Base-by-base conservation (phyloP, 1,140 invertebrate genomes). In the Scaptodrosophila lebanonensis region DNA sequence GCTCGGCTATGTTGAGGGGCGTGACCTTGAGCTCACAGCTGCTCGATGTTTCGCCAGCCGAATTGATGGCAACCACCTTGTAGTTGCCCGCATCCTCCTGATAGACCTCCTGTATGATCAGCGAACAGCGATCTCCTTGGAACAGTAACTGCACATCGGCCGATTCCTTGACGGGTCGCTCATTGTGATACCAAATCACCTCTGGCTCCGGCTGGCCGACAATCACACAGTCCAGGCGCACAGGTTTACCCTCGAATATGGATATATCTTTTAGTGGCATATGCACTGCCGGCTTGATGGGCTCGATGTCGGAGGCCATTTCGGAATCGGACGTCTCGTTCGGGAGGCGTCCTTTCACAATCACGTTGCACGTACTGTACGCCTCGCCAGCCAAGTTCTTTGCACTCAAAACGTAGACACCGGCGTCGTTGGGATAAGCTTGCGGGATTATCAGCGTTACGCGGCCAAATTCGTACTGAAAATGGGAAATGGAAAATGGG, bases 161-260 rank as follows among this genome's bases (percentile, higher is more conserved):
- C 1, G 94, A 95, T 85, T 95, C 95, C 84, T 95, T 95, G 1
- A 97, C 91, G 8, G 95, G 94, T 32, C 91, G 88, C 49, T 92
- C 92, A 70, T 96, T 91, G 68, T 96, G 95, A 66, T 95, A 94
- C 95, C 95, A 96, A 69, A 95, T 95, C 0, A 96, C 93, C 88
- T 95, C 94, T 0, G 95, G 95, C 86, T 95, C 93, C 1, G 95
- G 95, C 75, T 94, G 92, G 1, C 94, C 95, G 42, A 94, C 89
- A 67, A 97, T 95, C 33, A 95, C 89, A 79, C 94, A 95, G 68
- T 95, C 94, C 43, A 97, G 86, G 33, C 91, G 88, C 2, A 93
- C 91, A 15, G 89, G 89, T 4, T 90, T 90, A 5, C 94, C 94
- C 86, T 95, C 94, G 20, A 88, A 89, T n/a, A 92, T 90, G 11